A percentile compares a stretch with the other conserved stretches of the same genome.
Evolutionary conservation across 1,140 invertebrate species (phyloP).

Genomic region (Drosophila sp.): DNA sequence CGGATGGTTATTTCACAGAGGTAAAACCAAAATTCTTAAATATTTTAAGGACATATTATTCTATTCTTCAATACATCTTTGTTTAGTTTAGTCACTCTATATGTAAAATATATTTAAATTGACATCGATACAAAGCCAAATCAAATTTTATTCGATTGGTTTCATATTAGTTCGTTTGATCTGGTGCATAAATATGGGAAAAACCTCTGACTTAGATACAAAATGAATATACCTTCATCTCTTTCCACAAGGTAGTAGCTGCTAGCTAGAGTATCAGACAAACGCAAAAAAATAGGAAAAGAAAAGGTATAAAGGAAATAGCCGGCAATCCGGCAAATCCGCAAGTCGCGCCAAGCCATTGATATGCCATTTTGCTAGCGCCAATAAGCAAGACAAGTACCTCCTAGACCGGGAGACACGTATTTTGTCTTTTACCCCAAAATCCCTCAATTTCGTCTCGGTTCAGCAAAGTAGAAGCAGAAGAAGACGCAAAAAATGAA

Average conservation of each 20-base stretch:
- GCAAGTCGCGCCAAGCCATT: constrained; percentile 38
- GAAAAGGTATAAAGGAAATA: constrained; percentile 20
- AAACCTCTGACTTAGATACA: too few relatives aligned
- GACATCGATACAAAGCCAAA: too few relatives aligned
- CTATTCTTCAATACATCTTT: too few relatives aligned
- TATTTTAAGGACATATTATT: too few relatives aligned
- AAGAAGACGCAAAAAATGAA: not conserved
- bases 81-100: too few relatives aligned
- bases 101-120: too few relatives aligned
- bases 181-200: too few relatives aligned
- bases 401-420: constrained; percentile 29
- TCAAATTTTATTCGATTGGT: too few relatives aligned
- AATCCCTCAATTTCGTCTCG: constrained; percentile 37
- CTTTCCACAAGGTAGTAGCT: not conserved
- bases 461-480: constrained; percentile 7
- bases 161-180: too few relatives aligned
- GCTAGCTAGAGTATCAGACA: not conserved
- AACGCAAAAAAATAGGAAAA: constrained; percentile 22
- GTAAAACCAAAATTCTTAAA: too few relatives aligned
- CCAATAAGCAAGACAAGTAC: constrained; percentile 63
- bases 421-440: constrained; percentile 35
- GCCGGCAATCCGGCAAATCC: constrained; percentile 20
- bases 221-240: not conserved
- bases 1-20: too few relatives aligned
- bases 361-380: constrained; percentile 68